Evolutionary conservation across 2,797 vertebrate species (phyloP).

Genomic region (Perodicticus potto): DNA sequence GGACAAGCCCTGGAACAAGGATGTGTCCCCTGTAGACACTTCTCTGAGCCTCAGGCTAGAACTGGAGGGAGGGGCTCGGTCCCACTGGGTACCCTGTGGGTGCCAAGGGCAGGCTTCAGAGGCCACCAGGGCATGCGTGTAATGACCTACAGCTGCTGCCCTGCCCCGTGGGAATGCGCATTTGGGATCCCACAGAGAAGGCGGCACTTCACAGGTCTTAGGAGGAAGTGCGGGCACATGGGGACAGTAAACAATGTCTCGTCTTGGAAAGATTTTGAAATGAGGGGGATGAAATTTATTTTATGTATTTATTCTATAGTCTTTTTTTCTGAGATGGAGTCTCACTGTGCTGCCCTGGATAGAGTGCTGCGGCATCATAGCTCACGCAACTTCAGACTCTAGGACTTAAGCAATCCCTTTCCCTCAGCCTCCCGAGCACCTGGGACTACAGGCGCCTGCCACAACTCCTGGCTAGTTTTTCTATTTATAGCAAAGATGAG

Average conservation of each 20-base stretch:
- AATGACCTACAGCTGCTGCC: neutral
- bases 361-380: too few species aligned
- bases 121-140: neutral
- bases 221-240: neutral
- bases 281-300: neutral
- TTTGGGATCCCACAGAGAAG: accelerated
- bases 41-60: neutral
- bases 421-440: too few species aligned
- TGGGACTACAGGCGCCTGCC: too few species aligned
- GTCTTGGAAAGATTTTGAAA: neutral
- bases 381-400: too few species aligned
- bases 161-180: neutral
- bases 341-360: too few species aligned
- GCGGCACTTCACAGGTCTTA: neutral
- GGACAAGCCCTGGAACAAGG: neutral
- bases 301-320: too few species aligned
- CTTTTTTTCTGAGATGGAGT: too few species aligned
- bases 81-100: too few species aligned
- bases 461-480: too few species aligned
- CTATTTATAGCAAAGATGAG: too few species aligned
- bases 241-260: neutral
- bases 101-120: neutral
- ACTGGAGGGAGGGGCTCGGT: neutral
- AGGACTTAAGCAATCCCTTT: too few species aligned
- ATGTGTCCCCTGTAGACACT: neutral